Evolutionary conservation across 2,888 invertebrate genomes (phyloP).

Genomic region (Epiblema foenella): DNA sequence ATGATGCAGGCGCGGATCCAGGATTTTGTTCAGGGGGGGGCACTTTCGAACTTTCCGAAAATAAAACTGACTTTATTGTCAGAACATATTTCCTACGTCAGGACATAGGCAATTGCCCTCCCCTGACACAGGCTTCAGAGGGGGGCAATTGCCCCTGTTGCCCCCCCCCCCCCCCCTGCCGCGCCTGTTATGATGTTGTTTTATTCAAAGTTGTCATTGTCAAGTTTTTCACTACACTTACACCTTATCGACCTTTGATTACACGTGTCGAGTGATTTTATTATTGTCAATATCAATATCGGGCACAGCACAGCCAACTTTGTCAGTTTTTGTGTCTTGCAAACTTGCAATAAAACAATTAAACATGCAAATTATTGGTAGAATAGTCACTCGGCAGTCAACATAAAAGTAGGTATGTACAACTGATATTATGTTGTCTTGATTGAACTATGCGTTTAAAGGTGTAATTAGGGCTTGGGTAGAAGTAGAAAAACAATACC

Average conservation of each 20-base stretch:
- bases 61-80: too few species aligned
- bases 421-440: neutral
- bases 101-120: too few species aligned
- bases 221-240: conserved; percentile 45
- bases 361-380: too few species aligned
- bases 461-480: conserved; percentile 34
- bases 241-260: conserved; percentile 65
- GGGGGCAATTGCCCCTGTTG: too few species aligned
- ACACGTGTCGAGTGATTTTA: conserved; percentile 46
- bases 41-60: too few species aligned
- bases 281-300: conserved; percentile 8
- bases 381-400: conserved; percentile 62
- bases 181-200: too few species aligned
- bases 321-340: conserved; percentile 56
- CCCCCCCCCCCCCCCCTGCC: too few species aligned
- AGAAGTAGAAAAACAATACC: conserved; percentile 47
- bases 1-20: too few species aligned
- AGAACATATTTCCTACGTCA: too few species aligned
- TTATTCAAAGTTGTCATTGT: conserved; percentile 35
- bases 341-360: too few species aligned
- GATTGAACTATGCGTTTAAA: conserved; percentile 22
- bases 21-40: too few species aligned
- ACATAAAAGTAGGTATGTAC: conserved; percentile 57
- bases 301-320: conserved; percentile 13
- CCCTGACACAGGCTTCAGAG: too few species aligned